Evolutionary conservation across 2,888 invertebrate genomes (phyloP).

Genomic region (Rotaria macrura): DNA sequence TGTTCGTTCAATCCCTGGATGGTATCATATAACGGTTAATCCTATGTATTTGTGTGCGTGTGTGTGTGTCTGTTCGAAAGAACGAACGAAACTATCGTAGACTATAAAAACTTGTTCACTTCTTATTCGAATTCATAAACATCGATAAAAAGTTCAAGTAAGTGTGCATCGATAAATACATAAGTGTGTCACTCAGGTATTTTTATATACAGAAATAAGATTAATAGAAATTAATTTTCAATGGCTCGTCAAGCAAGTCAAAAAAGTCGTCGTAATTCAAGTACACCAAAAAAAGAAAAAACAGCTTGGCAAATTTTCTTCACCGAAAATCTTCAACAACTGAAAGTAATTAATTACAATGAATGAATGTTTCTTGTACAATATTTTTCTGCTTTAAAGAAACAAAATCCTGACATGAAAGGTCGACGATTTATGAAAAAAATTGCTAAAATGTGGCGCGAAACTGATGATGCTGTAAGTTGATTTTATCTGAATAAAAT

Average conservation of each 20-base stretch:
- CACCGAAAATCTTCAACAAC: background rate
- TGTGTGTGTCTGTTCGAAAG: background rate
- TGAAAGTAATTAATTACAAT: background rate
- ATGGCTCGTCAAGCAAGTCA: background rate
- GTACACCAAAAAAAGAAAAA: background rate
- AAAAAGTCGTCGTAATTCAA: background rate
- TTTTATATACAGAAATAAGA: too few relatives aligned
- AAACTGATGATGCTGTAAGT: background rate
- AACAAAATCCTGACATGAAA: background rate
- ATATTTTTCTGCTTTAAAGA: background rate
- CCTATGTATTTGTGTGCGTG: too few relatives aligned
- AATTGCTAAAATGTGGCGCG: background rate
- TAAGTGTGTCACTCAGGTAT: too few relatives aligned
- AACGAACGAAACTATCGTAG: background rate
- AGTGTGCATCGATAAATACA: too few relatives aligned
- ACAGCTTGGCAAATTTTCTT: background rate
- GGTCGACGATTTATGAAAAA: background rate
- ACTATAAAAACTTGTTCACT: background rate
- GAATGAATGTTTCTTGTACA: too few relatives aligned
- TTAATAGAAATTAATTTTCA: too few relatives aligned
- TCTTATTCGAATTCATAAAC: background rate
- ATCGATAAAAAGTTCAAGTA: background rate
- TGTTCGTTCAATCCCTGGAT: background rate
- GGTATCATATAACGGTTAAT: background rate
- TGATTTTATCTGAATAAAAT: background rate